phyloP scores from a whole-genome alignment of 2,888 invertebrate species.

The Leucania comma region DNA sequence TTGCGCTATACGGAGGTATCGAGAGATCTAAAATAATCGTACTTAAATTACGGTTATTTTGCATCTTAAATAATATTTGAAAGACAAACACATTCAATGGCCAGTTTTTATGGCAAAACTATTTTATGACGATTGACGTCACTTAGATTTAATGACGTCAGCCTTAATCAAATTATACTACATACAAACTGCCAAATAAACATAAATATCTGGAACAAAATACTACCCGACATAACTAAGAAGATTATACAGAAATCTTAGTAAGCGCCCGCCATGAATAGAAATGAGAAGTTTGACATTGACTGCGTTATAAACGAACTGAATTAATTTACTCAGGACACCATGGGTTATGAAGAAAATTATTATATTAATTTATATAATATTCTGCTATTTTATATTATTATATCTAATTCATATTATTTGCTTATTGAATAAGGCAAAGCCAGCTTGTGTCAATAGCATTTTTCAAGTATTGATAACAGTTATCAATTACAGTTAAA shows the following conservation, averaged over 20 bases:
- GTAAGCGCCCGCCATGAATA: conserved; percentile 32
- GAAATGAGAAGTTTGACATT: conserved; percentile 27
- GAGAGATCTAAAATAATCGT: too few relatives aligned
- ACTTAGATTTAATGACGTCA: conserved; percentile 1
- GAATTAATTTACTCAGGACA: conserved; percentile 8
- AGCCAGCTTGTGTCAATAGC: too few relatives aligned
- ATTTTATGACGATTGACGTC: background rate
- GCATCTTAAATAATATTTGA: background rate
- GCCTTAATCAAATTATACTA: conserved; percentile 2
- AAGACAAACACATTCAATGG: background rate
- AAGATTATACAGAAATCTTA: conserved; percentile 11
- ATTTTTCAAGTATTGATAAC: too few relatives aligned
- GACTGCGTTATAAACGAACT: conserved; percentile 10
- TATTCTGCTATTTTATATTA: too few relatives aligned
- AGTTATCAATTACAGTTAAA: too few relatives aligned
- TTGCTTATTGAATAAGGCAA: too few relatives aligned
- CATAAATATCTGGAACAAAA: conserved; percentile 13
- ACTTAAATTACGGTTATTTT: too few relatives aligned
- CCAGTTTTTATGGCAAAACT: background rate
- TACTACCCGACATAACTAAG: conserved; percentile 3
- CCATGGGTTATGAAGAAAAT: background rate
- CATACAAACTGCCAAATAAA: background rate
- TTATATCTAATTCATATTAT: too few relatives aligned
- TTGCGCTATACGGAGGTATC: too few relatives aligned
- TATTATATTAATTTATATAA: too few relatives aligned